These are phyloP conservation scores for Himantopus leucocephalus DNA, from an alignment of 2,113 vertebrate species.

Conservation along the genomic window DNA sequence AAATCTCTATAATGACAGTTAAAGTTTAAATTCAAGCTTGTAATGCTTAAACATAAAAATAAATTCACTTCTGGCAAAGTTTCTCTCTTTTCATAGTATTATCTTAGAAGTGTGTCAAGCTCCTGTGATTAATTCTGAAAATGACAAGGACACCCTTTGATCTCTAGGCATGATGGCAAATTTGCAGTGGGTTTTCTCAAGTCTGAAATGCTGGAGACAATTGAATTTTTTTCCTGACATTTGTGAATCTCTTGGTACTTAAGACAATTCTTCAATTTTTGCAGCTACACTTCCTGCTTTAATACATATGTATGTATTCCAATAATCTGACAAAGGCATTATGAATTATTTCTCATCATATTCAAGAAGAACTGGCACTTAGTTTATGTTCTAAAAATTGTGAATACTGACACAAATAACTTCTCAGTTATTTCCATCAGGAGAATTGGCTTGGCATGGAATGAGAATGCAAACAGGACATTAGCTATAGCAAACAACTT, in stretches of 20 bases:
- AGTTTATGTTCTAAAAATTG: background rate
- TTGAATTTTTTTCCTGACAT: background rate
- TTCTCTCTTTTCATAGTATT: background rate
- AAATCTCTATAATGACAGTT: background rate
- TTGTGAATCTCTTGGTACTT: background rate
- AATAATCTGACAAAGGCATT: slow-evolving; percentile 10
- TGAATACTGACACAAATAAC: background rate
- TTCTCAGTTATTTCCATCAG: background rate
- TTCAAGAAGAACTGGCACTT: background rate
- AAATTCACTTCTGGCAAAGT: background rate
- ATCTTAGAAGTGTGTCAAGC: background rate
- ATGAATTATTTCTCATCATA: slow-evolving; percentile 12
- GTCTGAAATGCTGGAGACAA: background rate
- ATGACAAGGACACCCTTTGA: background rate
- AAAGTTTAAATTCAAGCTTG: background rate
- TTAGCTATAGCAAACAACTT: background rate
- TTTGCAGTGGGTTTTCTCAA: background rate
- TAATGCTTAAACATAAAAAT: background rate
- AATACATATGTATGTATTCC: background rate
- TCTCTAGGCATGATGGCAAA: background rate
- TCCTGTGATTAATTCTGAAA: background rate
- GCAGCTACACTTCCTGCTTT: background rate
- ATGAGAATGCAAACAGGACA: slow-evolving; percentile 2
- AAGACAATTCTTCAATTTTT: background rate
- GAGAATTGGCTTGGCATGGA: background rate